phyloP scores from a whole-genome alignment of 1,140 invertebrate genomes.

The Probaryconus sp. region DNA sequence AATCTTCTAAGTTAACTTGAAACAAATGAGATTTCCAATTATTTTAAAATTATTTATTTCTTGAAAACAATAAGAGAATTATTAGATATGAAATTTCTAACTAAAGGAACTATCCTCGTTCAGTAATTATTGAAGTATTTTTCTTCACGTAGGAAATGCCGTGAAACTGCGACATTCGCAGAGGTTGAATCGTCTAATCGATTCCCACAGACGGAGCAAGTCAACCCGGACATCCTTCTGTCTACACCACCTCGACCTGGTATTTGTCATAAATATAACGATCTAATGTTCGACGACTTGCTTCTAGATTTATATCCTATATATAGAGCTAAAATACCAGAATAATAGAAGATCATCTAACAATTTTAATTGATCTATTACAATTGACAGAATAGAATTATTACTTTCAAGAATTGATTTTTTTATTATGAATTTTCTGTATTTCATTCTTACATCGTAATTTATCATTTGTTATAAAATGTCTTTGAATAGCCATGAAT shows the following conservation, averaged over 20 bases:
- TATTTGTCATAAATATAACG: constrained; percentile 56
- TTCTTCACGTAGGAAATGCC: constrained; percentile 63
- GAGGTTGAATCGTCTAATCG: constrained; percentile 51
- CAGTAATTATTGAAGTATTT: constrained; percentile 48
- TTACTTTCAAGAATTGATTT: no score
- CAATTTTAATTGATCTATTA: no score
- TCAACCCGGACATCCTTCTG: constrained; percentile 59
- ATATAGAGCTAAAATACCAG: constrained; percentile 1
- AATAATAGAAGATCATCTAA: no score
- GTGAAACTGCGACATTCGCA: constrained; percentile 56
- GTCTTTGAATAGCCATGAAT: no score
- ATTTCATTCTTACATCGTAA: no score
- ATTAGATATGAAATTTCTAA: constrained; percentile 21
- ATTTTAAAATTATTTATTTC: constrained; percentile 9
- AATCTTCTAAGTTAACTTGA: no score
- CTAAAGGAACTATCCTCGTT: constrained; percentile 21
- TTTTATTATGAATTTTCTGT: no score
- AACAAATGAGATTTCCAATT: constrained; percentile 7
- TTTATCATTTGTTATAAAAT: no score
- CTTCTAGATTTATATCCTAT: no score
- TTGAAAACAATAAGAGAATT: not conserved
- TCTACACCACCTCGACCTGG: constrained; percentile 73
- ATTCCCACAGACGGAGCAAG: constrained; percentile 37
- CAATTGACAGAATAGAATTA: no score
- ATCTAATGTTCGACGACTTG: constrained; percentile 22